Evolutionary conservation across 2,113 vertebrate genomes (phyloP), one percentile per base, ranked within the genome.

Genomic region (Sebastes schlegelii): DNA sequence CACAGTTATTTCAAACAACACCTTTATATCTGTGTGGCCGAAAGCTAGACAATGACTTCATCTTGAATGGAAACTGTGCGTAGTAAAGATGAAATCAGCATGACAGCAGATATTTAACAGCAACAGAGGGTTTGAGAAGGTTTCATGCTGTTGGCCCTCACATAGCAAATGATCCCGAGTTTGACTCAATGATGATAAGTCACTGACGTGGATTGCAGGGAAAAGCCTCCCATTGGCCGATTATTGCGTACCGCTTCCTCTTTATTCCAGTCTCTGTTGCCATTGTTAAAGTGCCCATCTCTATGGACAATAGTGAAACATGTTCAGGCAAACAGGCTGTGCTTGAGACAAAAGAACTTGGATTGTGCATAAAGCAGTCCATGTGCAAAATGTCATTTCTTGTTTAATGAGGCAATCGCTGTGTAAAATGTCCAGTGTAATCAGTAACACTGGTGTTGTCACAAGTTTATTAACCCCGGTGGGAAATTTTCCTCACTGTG

Each of bases 151-250:
- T 45, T 76, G 55, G 72, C 62, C 14, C 42, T 77, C 8, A 13
- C 51, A 80, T 11, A 62, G 54, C 74, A 79, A 74, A 26, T 67
- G 57, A 89, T 69, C 62, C 74, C 34, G 1, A 63, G 21, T 86
- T 83, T 23, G 64, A 80, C 75, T 67, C 57, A 62, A 72, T 17
- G 26, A 76, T 26, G 46, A 71, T 68, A 63, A 80, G 40, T 78
- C 77, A 64, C 70, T 55, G 63, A n/a, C 77, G 62, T 16, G 26
- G 57, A 77, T 60, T 67, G 43, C 52, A 34, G 34, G 34, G 2
- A 34, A 67, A 40, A 83, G 23, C 57, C 49, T 68, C 57, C n/a
- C 16, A 67, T 67, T 58, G 62, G 55, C 74, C 0, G 4, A 23
- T 34, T 71, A 48, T 42, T 61, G 46, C 55, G 63, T 11, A 21